phyloP scores from a whole-genome alignment of 2,888 invertebrate genomes.

The Ernsta delagoae region DNA sequence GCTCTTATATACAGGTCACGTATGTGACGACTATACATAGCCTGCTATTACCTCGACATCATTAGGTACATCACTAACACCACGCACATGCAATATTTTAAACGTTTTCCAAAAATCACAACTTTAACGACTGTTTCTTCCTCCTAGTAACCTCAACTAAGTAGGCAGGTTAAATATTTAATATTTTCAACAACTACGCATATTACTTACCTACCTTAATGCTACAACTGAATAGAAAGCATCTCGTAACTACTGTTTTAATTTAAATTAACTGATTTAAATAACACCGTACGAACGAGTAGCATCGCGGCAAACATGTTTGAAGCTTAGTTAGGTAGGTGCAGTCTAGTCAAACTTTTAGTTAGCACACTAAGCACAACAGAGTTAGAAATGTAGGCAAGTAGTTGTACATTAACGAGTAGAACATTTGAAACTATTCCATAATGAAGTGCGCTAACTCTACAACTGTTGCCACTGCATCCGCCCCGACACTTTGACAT shows the following conservation, averaged over 20 bases:
- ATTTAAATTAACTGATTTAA: not conserved
- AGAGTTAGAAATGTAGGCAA: not conserved
- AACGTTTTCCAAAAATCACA: too few relatives aligned
- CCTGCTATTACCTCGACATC: too few relatives aligned
- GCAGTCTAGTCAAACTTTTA: not conserved
- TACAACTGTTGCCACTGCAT: not conserved
- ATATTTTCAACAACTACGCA: too few relatives aligned
- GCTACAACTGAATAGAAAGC: too few relatives aligned
- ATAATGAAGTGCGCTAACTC: not conserved
- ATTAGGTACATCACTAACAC: too few relatives aligned
- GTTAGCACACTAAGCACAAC: not conserved
- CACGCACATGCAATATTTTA: too few relatives aligned
- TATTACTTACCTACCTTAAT: too few relatives aligned
- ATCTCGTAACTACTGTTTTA: not conserved
- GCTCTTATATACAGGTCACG: too few relatives aligned
- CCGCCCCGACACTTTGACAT: not conserved
- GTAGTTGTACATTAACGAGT: not conserved
- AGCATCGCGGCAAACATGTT: not conserved
- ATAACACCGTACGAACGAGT: not conserved
- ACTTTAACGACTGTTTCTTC: too few relatives aligned
- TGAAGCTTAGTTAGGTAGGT: constrained; percentile 1
- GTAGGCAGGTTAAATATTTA: too few relatives aligned
- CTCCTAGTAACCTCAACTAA: too few relatives aligned
- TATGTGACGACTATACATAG: too few relatives aligned
- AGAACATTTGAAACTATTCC: not conserved